phyloP scores from a whole-genome alignment of 2,888 invertebrate species.

The Hydriomena furcata region DNA sequence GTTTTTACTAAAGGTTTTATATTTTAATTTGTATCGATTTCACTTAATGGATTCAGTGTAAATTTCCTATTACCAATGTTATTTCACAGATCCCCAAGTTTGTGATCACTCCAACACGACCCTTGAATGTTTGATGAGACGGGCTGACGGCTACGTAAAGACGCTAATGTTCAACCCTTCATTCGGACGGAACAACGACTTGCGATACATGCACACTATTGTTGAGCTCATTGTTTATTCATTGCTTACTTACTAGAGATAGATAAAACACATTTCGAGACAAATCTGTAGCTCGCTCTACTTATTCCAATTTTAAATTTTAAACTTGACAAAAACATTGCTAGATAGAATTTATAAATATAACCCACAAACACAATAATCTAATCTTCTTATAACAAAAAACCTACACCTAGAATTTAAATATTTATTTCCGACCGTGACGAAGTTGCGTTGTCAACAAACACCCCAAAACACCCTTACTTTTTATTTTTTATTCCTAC shows the following conservation, averaged over 20 bases:
- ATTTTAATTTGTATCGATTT: neutral
- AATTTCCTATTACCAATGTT: constrained; percentile 22
- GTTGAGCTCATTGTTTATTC: constrained; percentile 11
- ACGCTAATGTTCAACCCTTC: constrained; percentile 60
- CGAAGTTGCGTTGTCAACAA: constrained; percentile 70
- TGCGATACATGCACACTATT: constrained; percentile 20
- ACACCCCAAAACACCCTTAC: constrained; percentile 64
- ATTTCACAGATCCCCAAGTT: constrained; percentile 36
- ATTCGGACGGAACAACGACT: constrained; percentile 44
- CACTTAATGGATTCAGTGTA: constrained; percentile 1
- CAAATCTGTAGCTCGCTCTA: too few relatives aligned
- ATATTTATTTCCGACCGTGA: constrained; percentile 49
- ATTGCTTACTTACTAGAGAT: neutral
- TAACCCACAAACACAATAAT: constrained; percentile 27
- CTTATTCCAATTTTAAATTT: too few relatives aligned
- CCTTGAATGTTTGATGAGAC: constrained; percentile 60
- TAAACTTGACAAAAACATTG: neutral
- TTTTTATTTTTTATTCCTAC: constrained; percentile 65
- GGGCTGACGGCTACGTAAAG: constrained; percentile 48
- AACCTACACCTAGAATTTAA: constrained; percentile 24
- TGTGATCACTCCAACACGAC: constrained; percentile 40
- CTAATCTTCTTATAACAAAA: constrained; percentile 27
- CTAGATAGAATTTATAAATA: neutral
- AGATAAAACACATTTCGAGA: too few relatives aligned
- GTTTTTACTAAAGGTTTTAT: too few relatives aligned